Evolutionary conservation across 1,140 invertebrate genomes (phyloP).

Genomic region (Drosophila triauraria): DNA sequence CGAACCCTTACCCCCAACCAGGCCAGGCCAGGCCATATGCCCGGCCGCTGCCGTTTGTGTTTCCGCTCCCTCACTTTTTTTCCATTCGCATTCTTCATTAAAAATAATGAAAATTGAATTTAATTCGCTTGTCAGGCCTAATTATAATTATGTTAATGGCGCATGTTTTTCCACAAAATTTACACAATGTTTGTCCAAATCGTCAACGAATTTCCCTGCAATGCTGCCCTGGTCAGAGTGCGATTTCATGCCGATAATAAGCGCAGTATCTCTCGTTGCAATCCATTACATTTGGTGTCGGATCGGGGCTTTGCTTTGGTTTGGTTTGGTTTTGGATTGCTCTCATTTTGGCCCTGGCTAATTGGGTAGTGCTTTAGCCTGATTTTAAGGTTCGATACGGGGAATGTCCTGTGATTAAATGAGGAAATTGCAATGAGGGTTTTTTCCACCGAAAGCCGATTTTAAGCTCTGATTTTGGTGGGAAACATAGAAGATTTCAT

Average conservation of each 20-base stretch:
- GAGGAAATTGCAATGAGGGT: neutral
- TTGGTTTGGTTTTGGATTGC: neutral
- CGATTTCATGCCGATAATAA: conserved; percentile 2
- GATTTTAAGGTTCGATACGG: conserved; percentile 5
- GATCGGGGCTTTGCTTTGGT: neutral
- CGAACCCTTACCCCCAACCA: neutral
- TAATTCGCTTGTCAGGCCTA: conserved; percentile 67
- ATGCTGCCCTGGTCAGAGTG: neutral
- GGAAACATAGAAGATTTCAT: too few relatives aligned
- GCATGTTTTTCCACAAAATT: conserved; percentile 64
- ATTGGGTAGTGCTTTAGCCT: conserved; percentile 26
- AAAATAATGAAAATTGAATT: conserved; percentile 74
- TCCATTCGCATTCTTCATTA: conserved; percentile 45
- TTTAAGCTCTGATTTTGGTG: neutral
- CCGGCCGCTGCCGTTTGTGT: neutral
- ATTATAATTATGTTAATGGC: conserved; percentile 77
- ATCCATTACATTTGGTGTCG: conserved; percentile 30
- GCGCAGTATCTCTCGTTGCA: conserved; percentile 19
- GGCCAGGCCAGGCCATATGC: too few relatives aligned
- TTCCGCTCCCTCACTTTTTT: conserved; percentile 9
- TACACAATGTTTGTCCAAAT: conserved; percentile 42
- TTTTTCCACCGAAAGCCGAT: neutral
- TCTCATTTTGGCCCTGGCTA: conserved; percentile 12
- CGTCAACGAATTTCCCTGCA: conserved; percentile 25
- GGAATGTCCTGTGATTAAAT: neutral